Evolutionary conservation across 92 coral and sea anemone species (phyloP), one percentile per base, ranked within the genome.

Genomic region (Zoanthus solanderi): DNA sequence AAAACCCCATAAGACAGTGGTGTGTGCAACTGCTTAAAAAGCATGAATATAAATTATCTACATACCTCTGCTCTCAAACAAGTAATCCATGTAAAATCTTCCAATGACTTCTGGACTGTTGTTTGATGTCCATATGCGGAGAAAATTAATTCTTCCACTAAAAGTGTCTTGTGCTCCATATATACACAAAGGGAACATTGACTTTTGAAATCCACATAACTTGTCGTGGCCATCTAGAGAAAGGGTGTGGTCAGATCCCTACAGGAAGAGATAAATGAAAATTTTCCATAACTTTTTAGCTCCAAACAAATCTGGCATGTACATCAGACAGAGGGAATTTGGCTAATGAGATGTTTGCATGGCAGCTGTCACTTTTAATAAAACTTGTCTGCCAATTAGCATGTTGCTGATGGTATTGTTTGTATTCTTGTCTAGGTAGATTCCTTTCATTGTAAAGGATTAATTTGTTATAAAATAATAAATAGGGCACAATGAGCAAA

Each of bases 81-180:
- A 84, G 91, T 85, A 93, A 81, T 91, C 94, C 61, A 91, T 71
- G 86, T 91, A 91, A 81, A 91, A 91, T 88, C 89, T 88, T 63
- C 94, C 94, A 63, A 89, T 79, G 16, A 93, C 85, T 76, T 71
- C 72, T 47, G 96, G 94, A 79, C 83, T 63, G 58, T 86, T 91
- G 88, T 91, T 93, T 23, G 96, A 61, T 54, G 92, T 93, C 94
- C 92, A 93, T 15, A 94, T 87, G 60, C 93, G 72, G 42, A 94
- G 89, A 58, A 92, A 92, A n/a, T 94, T 81, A 11, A 87, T 89
- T 87, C 88, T 71, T 47, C 91, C 87, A 31, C 94, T 87, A 50
- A 58, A 92, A 4, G 93, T 89, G 78, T 87, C 94, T 87, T 84
- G 92, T 45, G 81, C 96, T 28, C 95, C 90, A 81, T 87, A 92